Evolutionary conservation across 1,140 invertebrate species (phyloP).

Genomic region (Stegodyphus mimosarum): DNA sequence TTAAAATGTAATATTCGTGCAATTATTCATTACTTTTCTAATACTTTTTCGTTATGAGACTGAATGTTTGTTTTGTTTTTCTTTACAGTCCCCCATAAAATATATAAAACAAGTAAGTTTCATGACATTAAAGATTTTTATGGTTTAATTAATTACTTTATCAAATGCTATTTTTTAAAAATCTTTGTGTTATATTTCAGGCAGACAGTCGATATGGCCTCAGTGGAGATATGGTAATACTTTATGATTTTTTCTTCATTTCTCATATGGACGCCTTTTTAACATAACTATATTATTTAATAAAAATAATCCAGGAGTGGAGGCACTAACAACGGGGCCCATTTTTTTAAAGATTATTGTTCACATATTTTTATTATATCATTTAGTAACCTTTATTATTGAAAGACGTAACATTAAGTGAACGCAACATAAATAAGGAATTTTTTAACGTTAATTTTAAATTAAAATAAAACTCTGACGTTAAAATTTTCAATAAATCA

Average conservation of each 20-base stretch:
- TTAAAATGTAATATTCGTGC: not conserved
- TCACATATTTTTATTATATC: too few species aligned
- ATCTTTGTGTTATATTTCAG: conserved; percentile 12
- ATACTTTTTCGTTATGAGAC: not conserved
- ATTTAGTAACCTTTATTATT: too few species aligned
- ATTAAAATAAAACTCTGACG: too few species aligned
- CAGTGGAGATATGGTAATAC: conserved; percentile 35
- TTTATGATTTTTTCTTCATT: not conserved
- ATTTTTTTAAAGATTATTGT: not conserved
- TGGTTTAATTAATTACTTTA: not conserved
- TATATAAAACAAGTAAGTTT: conserved; percentile 65
- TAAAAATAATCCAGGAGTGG: too few species aligned
- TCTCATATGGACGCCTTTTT: too few species aligned
- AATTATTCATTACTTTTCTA: not conserved
- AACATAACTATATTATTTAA: too few species aligned
- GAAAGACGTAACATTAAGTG: too few species aligned
- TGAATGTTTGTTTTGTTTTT: not conserved
- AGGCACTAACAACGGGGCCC: not conserved
- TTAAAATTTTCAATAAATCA: too few species aligned
- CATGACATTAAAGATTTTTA: not conserved
- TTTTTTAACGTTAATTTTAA: too few species aligned
- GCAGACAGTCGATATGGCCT: conserved; percentile 41
- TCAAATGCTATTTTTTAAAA: not conserved
- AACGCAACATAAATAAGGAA: too few species aligned
- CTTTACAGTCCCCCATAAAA: conserved; percentile 48